Evolutionary conservation across 2,113 vertebrate species (phyloP).

Genomic region (Colinus virginianus): DNA sequence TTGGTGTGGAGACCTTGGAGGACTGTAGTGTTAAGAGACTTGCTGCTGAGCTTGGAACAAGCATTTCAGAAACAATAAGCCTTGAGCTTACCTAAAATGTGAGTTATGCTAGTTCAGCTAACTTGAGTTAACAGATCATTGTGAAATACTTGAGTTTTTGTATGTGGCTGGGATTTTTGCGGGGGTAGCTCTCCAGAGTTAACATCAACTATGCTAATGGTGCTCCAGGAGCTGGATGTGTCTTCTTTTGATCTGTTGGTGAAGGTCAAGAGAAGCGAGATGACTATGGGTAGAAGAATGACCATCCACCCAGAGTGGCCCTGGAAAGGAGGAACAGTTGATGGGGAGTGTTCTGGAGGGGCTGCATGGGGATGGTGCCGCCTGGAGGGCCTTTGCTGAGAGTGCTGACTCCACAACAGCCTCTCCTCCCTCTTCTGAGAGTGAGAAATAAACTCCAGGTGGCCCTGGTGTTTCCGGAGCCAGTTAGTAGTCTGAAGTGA

Average conservation of each 20-base stretch:
- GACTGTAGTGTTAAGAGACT: not conserved
- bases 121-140: not conserved
- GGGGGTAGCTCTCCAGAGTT: not conserved
- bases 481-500: not conserved
- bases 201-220: not conserved
- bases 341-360: not conserved
- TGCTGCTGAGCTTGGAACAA: not conserved
- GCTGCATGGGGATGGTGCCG: not conserved
- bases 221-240: not conserved
- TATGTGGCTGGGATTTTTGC: not conserved
- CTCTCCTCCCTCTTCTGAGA: not conserved
- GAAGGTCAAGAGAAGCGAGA: not conserved
- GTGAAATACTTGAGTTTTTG: not conserved
- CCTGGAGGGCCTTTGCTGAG: not conserved
- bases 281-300: not conserved
- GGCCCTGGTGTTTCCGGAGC: not conserved
- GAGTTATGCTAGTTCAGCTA: not conserved
- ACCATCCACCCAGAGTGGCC: not conserved
- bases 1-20: not conserved
- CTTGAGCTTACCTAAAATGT: not conserved
- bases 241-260: not conserved
- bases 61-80: not conserved
- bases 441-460: not conserved
- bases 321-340: not conserved
- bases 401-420: not conserved